Conservation (phyloP, 2,113 vertebrate species). For the Lepisosteus osseus region DNA sequence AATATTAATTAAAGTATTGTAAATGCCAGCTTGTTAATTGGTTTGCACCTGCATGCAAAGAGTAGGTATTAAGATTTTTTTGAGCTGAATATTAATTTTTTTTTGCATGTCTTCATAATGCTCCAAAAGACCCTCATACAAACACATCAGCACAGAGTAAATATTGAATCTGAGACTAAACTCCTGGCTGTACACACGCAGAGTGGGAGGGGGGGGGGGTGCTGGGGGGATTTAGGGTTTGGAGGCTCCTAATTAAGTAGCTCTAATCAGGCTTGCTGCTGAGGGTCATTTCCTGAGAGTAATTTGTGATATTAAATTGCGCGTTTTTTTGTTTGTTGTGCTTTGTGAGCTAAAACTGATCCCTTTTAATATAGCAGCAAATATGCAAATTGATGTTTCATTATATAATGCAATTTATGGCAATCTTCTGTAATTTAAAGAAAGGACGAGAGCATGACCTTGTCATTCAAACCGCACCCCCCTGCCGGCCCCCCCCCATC, state of each 20-base stretch:
- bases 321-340: constrained; percentile 96
- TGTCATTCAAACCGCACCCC: constrained; percentile 84
- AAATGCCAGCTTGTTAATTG: constrained; percentile 99
- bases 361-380: constrained; percentile 97
- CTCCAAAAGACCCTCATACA: constrained; percentile 83
- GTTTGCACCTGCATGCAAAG: constrained; percentile 91
- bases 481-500: constrained; percentile 44
- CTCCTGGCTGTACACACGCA: constrained; percentile 77
- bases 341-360: constrained; percentile 90
- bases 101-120: constrained; percentile 76
- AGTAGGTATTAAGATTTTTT: constrained; percentile 79
- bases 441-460: constrained; percentile 92
- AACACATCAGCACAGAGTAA: constrained; percentile 97
- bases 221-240: constrained; percentile 81
- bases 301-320: constrained; percentile 98
- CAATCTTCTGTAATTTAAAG: constrained; percentile 96
- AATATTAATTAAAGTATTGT: constrained; percentile 95
- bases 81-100: constrained; percentile 80
- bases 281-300: constrained; percentile 95
- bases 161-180: constrained; percentile 99
- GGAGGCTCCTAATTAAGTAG: constrained; percentile 97
- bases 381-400: constrained; percentile 98
- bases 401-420: constrained; percentile 88
- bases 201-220: constrained; percentile 60
- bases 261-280: constrained; percentile 91